A percentile compares a stretch with the other conserved stretches of the same genome.
Evolutionary conservation across 37 sponge, comb jelly and placozoan genomes (phyloP).

Genomic region (Amphimedon queenslandica): DNA sequence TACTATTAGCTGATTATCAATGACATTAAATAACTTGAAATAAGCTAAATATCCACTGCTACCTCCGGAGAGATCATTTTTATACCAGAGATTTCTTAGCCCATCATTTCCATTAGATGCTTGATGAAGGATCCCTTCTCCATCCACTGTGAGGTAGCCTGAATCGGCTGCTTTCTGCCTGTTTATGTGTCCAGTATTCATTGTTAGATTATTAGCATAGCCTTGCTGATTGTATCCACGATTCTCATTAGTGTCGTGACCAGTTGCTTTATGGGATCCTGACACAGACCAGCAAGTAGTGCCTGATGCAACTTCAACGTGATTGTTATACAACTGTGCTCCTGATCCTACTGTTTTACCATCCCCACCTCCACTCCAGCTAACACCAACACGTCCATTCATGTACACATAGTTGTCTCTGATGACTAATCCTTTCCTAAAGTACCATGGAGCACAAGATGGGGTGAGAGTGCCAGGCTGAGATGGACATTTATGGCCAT

Average conservation of each 20-base stretch:
- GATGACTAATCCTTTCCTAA: constrained; percentile 8
- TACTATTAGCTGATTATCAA: too few species aligned
- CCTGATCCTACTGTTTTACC: constrained; percentile 34
- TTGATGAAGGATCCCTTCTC: constrained; percentile 25
- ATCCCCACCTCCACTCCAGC: constrained; percentile 31
- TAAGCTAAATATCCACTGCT: constrained; percentile 3
- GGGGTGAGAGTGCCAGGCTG: constrained; percentile 21
- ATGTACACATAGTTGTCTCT: constrained; percentile 26
- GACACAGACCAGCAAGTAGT: constrained; percentile 17
- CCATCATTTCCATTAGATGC: constrained; percentile 19
- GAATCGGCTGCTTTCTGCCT: constrained; percentile 27
- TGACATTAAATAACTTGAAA: too few species aligned
- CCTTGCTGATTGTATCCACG: constrained; percentile 28
- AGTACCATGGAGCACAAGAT: constrained; percentile 15
- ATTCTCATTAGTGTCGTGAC: constrained; percentile 25
- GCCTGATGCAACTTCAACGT: constrained; percentile 26
- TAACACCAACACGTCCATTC: constrained; percentile 25
- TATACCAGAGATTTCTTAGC: constrained; percentile 17
- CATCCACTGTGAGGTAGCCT: constrained; percentile 19
- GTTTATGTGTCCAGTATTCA: constrained; percentile 18
- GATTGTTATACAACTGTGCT: constrained; percentile 11
- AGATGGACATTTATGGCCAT: too few species aligned
- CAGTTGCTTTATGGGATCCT: neutral
- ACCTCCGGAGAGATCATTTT: constrained; percentile 23
- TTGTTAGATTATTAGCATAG: constrained; percentile 13